These are phyloP conservation scores for Champsocephalus gunnari DNA, from an alignment of 2,797 vertebrate species.

Conservation along the genomic window DNA sequence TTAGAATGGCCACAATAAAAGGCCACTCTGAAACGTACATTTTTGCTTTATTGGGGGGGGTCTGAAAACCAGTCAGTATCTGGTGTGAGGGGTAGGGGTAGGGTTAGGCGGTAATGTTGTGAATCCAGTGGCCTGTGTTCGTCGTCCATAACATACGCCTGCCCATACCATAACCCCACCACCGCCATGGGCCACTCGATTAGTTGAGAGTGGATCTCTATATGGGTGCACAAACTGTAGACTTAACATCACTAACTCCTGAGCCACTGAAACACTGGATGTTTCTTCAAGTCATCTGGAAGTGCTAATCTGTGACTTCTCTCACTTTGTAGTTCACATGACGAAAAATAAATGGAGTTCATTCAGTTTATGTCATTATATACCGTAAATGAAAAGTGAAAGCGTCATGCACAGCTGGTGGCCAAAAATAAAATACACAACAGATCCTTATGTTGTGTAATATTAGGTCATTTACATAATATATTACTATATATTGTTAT, in stretches of 20 bases:
- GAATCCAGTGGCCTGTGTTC: no score
- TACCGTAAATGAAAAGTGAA: no score
- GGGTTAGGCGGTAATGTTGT: no score
- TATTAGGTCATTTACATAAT: neutral
- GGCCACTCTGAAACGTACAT: no score
- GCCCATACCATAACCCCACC: no score
- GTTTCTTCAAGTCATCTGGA: neutral
- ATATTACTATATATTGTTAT: neutral
- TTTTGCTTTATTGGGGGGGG: no score
- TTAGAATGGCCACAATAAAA: no score
- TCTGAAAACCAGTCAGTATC: no score
- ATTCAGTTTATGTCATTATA: no score
- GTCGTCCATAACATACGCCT: no score
- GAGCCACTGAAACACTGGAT: neutral
- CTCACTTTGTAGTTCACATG: neutral
- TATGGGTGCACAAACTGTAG: slow-evolving; percentile 38
- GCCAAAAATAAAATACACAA: neutral
- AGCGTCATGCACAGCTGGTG: neutral
- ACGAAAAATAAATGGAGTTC: neutral
- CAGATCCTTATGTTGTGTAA: neutral
- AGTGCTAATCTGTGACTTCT: slow-evolving; percentile 20
- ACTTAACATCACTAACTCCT: slow-evolving; percentile 15
- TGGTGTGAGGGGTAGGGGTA: no score
- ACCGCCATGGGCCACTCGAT: no score
- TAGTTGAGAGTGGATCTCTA: slow-evolving; percentile 63